phyloP scores from a whole-genome alignment of 2,113 vertebrate species.

The Corvus hawaiiensis region DNA sequence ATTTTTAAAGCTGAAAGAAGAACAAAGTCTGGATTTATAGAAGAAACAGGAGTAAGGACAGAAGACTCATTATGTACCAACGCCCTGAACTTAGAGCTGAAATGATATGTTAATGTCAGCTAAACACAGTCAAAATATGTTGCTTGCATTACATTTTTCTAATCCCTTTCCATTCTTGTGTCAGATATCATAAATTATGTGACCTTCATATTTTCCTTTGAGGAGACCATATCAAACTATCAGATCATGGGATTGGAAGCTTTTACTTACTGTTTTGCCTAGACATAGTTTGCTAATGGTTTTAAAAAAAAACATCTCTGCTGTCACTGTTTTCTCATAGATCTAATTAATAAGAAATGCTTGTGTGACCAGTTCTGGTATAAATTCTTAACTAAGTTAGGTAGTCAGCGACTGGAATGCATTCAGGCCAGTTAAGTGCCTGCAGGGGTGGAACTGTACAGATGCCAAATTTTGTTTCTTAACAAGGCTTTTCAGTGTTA shows the following conservation, averaged over 20 bases:
- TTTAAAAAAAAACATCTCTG: background rate
- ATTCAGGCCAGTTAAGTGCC: background rate
- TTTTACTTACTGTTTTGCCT: background rate
- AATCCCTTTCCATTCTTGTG: background rate
- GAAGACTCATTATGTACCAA: background rate
- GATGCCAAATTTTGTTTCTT: background rate
- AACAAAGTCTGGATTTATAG: background rate
- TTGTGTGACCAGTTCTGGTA: background rate
- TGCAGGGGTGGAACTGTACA: background rate
- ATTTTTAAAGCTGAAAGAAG: background rate
- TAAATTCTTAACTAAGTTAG: background rate
- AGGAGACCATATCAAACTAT: background rate
- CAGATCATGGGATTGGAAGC: background rate
- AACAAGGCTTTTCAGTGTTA: background rate
- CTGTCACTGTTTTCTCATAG: background rate
- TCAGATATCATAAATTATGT: background rate
- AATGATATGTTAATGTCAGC: background rate
- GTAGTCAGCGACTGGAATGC: background rate
- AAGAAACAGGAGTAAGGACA: background rate
- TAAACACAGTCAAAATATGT: background rate
- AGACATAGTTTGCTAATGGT: background rate
- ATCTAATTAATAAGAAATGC: background rate
- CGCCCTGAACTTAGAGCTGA: background rate
- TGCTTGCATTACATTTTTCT: background rate
- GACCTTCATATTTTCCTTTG: background rate